Percentiles rank a stretch among this genome's conserved stretches.
These are phyloP conservation scores for Sebastes iracundus DNA, from an alignment of 2,797 vertebrate species.

Conservation along the genomic window DNA sequence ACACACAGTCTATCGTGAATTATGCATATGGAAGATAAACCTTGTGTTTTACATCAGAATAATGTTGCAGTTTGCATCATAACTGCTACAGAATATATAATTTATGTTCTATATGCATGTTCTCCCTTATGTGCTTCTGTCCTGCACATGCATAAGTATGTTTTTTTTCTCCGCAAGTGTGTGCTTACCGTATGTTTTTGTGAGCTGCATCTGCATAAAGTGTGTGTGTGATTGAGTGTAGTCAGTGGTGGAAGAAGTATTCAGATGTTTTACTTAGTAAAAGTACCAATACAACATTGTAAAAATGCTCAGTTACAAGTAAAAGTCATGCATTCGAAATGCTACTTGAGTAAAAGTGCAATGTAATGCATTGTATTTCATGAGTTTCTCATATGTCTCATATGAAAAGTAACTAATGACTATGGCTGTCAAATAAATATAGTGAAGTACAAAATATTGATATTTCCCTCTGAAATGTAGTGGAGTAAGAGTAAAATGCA, in stretches of 20 bases:
- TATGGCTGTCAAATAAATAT: background rate
- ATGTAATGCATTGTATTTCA: background rate
- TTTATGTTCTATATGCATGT: background rate
- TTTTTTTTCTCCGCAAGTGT: background rate
- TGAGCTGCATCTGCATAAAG: background rate
- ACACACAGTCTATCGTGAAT: slow-evolving; percentile 8
- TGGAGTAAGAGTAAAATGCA: background rate
- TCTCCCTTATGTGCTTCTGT: background rate
- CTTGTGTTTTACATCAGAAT: slow-evolving; percentile 16
- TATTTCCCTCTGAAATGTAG: background rate
- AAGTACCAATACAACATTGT: background rate
- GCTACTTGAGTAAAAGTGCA: background rate
- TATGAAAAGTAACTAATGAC: background rate
- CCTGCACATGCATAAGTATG: background rate
- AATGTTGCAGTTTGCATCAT: background rate
- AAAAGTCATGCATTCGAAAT: background rate
- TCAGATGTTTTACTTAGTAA: too few relatives aligned
- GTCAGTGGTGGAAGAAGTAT: background rate
- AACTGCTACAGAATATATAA: background rate
- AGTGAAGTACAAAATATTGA: background rate
- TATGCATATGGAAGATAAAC: slow-evolving; percentile 29
- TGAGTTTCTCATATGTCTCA: background rate
- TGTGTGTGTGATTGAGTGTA: background rate
- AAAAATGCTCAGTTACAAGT: background rate
- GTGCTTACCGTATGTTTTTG: background rate